A percentile compares a stretch with the other conserved stretches of the same genome.
phyloP scores from a whole-genome alignment of 23 tunicate species.

The Halocynthia roretzi region DNA sequence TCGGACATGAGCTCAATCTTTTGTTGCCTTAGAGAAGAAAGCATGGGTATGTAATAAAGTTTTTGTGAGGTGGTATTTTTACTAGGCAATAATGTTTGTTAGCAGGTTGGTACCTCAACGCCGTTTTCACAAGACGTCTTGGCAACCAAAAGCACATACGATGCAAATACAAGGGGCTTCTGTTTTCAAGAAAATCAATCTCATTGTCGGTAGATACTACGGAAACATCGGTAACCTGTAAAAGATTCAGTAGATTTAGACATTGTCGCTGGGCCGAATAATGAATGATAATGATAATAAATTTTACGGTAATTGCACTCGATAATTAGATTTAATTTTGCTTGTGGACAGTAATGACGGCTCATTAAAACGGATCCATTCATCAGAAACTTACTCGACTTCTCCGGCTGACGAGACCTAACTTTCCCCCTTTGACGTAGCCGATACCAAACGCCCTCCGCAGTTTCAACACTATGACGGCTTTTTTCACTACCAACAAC shows the following conservation, averaged over 20 bases:
- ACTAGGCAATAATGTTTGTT: background rate
- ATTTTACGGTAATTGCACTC: background rate
- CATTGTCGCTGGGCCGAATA: too few relatives aligned
- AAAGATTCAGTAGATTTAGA: too few relatives aligned
- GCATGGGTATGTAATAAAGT: background rate
- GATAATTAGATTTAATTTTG: too few relatives aligned
- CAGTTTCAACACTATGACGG: slow-evolving; percentile 31
- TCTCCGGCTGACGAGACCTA: slow-evolving; percentile 68
- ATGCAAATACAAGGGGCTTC: slow-evolving; percentile 46
- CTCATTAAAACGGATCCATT: too few relatives aligned
- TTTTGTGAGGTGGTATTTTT: too few relatives aligned
- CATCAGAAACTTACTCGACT: slow-evolving; percentile 45
- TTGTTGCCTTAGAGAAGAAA: slow-evolving; percentile 38
- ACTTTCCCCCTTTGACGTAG: slow-evolving; percentile 22
- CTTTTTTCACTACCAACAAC: slow-evolving; percentile 31
- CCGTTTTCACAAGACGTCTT: slow-evolving; percentile 41
- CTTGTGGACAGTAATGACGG: too few relatives aligned
- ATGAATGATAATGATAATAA: background rate
- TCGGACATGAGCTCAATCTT: slow-evolving; percentile 66
- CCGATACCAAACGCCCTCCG: slow-evolving; percentile 16
- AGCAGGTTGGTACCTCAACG: slow-evolving; percentile 28
- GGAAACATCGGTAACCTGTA: slow-evolving; percentile 62
- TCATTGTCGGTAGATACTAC: slow-evolving; percentile 68
- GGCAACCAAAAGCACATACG: slow-evolving; percentile 76
- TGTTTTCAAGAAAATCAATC: slow-evolving; percentile 60